Base-by-base conservation (phyloP, 2,113 vertebrate genomes). In the Diphyllodes magnificus region DNA sequence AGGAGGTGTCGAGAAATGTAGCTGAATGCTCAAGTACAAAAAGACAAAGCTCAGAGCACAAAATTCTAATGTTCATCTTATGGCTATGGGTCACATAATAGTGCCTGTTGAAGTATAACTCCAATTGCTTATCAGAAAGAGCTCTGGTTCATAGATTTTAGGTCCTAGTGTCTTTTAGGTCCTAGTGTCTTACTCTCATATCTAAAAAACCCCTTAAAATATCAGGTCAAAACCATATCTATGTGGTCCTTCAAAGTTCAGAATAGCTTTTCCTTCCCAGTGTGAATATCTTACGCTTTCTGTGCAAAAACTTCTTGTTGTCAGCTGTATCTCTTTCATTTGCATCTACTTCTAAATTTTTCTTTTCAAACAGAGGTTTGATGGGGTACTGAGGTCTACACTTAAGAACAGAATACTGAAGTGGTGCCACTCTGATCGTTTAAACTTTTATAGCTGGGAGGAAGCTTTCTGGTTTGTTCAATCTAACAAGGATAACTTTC, bases 401-500 rank as follows among this genome's bases (percentile, higher is more conserved):
- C 11, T 83, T 73, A 42, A 22, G 15, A 86, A 64, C 1, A 8
- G 15, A 68, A 45, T 18, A 16, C 2, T 19, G 42, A 45, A 84
- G 5, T 42, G 13, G 7, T 81, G 28, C 25, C 30, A 80, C 16
- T 68, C 2, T 27, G 23, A 64, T 25, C 0, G n/a, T 44, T 61
- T 11, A 5, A 13, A 51, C 1, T 25, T 69, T 20, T 18, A 1
- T 7, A 60, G 21, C 2, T 53, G 17, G 11, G 19, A 69, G 33
- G 8, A 33, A 85, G 5, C 27, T 60, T 73, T 69, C 40, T 53
- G 19, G 4, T 60, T 84, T 31, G 5, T 27, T 40, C 25, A 59
- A 4, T 21, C 7, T 30, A 35, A 20, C 4, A 50, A 53, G 14
- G 16, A 37, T 3, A 68, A 3, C 13, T 71, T 75, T 2, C 0